Evolutionary conservation across 2,797 vertebrate species (phyloP).

Genomic region (Psittacula derbiana): DNA sequence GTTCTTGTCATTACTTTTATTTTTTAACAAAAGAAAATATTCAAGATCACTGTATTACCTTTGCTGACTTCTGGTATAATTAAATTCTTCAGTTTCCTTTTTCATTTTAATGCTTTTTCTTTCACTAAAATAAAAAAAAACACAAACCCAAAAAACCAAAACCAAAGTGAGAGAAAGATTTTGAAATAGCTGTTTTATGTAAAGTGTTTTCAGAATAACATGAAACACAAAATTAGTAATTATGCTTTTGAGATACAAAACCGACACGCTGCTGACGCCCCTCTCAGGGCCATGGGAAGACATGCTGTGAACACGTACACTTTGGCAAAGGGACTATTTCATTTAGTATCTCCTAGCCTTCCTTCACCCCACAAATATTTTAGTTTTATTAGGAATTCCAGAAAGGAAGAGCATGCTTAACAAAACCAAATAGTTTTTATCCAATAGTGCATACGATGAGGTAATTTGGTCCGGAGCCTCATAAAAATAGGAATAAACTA

Average conservation of each 20-base stretch:
- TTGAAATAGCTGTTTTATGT: constrained; percentile 27
- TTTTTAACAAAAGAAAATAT: background rate
- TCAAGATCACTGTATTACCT: constrained; percentile 74
- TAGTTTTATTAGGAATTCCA: background rate
- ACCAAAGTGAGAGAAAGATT: constrained; percentile 8
- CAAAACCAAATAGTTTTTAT: constrained; percentile 19
- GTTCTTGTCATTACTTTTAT: background rate
- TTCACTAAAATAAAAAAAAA: constrained; percentile 62
- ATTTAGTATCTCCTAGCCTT: constrained; percentile 3
- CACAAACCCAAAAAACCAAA: background rate
- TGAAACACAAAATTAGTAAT: background rate
- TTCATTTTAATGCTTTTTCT: constrained; percentile 37
- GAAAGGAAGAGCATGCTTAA: background rate
- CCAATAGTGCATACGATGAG: background rate
- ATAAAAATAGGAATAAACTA: constrained; percentile 33
- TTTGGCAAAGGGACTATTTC: constrained; percentile 22
- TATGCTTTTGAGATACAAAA: background rate
- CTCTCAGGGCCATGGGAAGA: constrained; percentile 24
- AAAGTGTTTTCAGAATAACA: constrained; percentile 26
- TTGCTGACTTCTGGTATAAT: constrained; percentile 59
- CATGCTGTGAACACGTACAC: background rate
- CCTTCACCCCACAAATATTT: background rate
- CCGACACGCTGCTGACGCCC: background rate
- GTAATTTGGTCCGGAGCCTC: constrained; percentile 26
- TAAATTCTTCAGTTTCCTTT: constrained; percentile 66